Conservation (phyloP, 2,113 vertebrate genomes). For the Oncorhynchus mykiss region DNA sequence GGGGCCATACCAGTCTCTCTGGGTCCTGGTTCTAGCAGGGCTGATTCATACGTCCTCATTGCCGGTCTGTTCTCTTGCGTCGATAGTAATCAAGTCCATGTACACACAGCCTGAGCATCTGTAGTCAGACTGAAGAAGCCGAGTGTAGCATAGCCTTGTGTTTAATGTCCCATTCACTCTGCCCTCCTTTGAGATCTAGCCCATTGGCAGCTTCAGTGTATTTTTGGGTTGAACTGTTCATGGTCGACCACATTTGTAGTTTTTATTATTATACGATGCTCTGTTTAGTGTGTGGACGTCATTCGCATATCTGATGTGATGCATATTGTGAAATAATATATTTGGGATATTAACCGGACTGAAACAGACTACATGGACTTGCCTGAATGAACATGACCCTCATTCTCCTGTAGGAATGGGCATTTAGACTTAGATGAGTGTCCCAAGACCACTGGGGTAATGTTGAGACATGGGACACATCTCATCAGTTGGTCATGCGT, state of each 20-base stretch:
- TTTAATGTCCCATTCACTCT: background rate
- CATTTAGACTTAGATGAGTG: no score
- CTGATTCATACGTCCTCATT: slow-evolving; percentile 16
- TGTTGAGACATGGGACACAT: no score
- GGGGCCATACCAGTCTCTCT: no score
- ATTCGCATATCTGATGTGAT: background rate
- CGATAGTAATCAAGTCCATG: slow-evolving; percentile 52
- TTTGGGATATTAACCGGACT: background rate
- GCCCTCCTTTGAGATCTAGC: no score
- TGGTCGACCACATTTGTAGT: background rate
- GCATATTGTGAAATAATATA: background rate
- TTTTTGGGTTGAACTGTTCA: background rate
- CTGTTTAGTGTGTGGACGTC: background rate
- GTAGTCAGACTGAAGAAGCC: slow-evolving; percentile 30
- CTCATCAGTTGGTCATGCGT: no score
- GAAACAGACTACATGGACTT: no score
- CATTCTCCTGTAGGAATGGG: no score
- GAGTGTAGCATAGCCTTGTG: background rate
- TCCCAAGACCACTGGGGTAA: no score
- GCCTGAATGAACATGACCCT: no score
- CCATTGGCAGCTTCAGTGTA: background rate
- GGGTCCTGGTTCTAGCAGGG: background rate
- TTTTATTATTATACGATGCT: background rate
- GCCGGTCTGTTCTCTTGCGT: slow-evolving; percentile 42
- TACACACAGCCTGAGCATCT: slow-evolving; percentile 12